Evolutionary conservation across 1,140 invertebrate species (phyloP).

Genomic region (Paraescarpia echinospica): DNA sequence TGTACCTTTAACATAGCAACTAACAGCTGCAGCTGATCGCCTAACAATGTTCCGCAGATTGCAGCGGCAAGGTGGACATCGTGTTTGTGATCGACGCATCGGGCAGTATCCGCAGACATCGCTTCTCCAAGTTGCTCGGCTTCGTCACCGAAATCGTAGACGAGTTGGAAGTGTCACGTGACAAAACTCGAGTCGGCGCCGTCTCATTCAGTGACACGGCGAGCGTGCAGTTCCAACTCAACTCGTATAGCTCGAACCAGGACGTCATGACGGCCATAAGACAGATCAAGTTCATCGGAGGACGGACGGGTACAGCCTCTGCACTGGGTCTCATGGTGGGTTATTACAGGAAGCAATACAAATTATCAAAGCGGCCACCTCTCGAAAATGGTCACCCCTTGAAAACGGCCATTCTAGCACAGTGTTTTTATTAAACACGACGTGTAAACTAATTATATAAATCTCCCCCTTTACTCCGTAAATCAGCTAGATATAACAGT

Average conservation of each 20-base stretch:
- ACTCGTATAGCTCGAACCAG: slow-evolving; percentile 18
- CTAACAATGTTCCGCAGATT: not conserved
- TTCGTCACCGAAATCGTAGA: slow-evolving; percentile 20
- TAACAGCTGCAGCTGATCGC: too few species aligned
- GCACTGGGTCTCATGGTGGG: not conserved
- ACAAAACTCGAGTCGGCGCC: slow-evolving; percentile 18
- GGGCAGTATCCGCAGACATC: slow-evolving; percentile 22
- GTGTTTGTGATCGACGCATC: slow-evolving; percentile 28
- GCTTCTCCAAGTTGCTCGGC: slow-evolving; percentile 19
- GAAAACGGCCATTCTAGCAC: too few species aligned
- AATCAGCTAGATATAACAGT: too few species aligned
- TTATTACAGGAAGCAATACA: not conserved
- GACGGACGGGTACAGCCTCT: not conserved
- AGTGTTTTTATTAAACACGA: too few species aligned
- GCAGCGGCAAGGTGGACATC: slow-evolving; percentile 18
- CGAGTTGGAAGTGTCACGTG: slow-evolving; percentile 18
- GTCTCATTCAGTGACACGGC: slow-evolving; percentile 19
- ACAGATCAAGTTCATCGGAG: not conserved
- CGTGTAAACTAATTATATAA: too few species aligned
- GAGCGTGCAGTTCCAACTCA: slow-evolving; percentile 24
- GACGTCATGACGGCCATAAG: slow-evolving; percentile 23
- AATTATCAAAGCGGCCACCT: too few species aligned
- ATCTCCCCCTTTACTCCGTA: too few species aligned
- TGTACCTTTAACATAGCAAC: not conserved
- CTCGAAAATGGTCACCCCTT: too few species aligned